Conservation (phyloP, 2,113 vertebrate species). For the Brevimyrus niger region DNA sequence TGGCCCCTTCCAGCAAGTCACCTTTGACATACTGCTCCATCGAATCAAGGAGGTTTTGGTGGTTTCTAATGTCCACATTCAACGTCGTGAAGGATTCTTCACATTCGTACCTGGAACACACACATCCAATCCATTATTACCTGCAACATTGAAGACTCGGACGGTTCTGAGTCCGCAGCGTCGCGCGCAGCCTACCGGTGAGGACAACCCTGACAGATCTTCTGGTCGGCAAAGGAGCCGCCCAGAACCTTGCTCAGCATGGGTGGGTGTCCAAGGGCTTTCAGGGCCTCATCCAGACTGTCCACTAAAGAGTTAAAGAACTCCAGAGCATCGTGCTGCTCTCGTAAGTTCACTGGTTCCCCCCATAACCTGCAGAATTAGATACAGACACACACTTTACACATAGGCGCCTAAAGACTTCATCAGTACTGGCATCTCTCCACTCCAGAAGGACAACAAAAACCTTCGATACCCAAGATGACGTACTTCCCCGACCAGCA, state of each 20-base stretch:
- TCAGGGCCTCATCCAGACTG: constrained; percentile 97
- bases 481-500: neutral
- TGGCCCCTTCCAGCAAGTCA: constrained; percentile 95
- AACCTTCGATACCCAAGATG: neutral
- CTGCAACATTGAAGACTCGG: neutral
- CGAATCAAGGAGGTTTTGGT: constrained; percentile 97
- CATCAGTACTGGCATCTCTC: neutral
- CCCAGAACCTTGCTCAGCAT: constrained; percentile 98
- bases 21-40: constrained; percentile 99
- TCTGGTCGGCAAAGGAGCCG: constrained; percentile 97
- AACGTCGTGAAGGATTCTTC: constrained; percentile 98
- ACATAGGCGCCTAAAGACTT: neutral
- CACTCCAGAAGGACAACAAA: neutral
- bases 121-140: neutral
- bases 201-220: constrained; percentile 98
- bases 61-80: constrained; percentile 99
- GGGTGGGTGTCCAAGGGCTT: constrained; percentile 91
- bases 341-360: constrained; percentile 93
- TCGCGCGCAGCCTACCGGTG: constrained; percentile 71
- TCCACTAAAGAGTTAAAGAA: constrained; percentile 99
- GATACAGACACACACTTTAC: neutral
- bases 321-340: constrained; percentile 96
- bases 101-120: constrained; percentile 82
- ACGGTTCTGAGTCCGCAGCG: neutral
- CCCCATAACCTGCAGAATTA: constrained; percentile 82